Evolutionary conservation across 92 coral and sea anemone species (phyloP).

Genomic region (Pocillopora grandis): DNA sequence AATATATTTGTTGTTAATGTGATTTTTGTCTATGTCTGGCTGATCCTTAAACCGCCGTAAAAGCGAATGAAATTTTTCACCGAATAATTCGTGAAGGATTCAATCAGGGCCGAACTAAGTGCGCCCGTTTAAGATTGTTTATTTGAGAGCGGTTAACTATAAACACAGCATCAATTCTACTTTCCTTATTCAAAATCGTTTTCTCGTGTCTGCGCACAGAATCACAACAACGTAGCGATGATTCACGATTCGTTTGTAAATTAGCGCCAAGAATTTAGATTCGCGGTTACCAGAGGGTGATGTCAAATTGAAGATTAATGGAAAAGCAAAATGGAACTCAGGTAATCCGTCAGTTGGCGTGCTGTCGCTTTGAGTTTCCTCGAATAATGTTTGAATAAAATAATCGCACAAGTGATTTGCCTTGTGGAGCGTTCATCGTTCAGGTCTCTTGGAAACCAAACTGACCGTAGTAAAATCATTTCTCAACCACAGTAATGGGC

Average conservation of each 20-base stretch:
- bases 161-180: slow-evolving; percentile 12
- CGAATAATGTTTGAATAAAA: neutral
- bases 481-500: neutral
- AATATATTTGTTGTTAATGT: slow-evolving; percentile 17
- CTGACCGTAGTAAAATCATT: neutral
- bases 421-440: slow-evolving; percentile 11
- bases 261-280: neutral
- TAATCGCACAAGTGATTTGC: neutral
- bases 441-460: slow-evolving; percentile 19
- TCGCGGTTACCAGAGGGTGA: neutral
- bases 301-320: neutral
- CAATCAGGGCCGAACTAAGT: slow-evolving; percentile 3
- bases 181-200: neutral
- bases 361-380: neutral
- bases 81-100: slow-evolving; percentile 5
- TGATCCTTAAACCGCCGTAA: neutral
- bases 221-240: neutral
- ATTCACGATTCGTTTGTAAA: neutral
- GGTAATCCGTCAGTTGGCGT: neutral
- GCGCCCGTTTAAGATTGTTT: slow-evolving; percentile 21
- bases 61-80: neutral
- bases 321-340: neutral
- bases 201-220: neutral
- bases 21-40: neutral
- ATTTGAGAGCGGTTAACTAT: slow-evolving; percentile 25